Evolutionary conservation across 2,797 vertebrate species (phyloP).

Genomic region (Taenioides sp.): DNA sequence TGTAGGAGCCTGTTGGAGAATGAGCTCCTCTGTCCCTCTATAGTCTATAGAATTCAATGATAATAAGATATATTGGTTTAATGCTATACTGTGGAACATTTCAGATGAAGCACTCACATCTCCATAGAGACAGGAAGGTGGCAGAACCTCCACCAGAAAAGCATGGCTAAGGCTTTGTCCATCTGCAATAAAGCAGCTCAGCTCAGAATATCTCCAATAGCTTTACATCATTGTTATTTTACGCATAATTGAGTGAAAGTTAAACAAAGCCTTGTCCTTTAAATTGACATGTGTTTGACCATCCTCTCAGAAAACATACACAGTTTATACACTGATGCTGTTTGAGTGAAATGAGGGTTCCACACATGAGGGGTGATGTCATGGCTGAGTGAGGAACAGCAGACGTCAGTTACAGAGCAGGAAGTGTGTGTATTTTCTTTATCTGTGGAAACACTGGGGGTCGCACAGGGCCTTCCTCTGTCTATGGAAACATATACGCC

Average conservation of each 20-base stretch:
- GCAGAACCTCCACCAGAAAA: not conserved
- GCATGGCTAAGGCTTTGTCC: not conserved
- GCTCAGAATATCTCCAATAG: not conserved
- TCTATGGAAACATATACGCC: slow-evolving; percentile 46
- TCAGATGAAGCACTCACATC: not conserved
- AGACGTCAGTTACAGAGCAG: slow-evolving; percentile 19
- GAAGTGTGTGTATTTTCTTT: slow-evolving; percentile 41
- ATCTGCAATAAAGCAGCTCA: not conserved
- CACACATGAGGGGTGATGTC: slow-evolving; percentile 17
- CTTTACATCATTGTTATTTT: not conserved
- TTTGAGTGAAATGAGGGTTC: slow-evolving; percentile 1
- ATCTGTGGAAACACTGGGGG: slow-evolving; percentile 51
- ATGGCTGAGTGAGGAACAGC: slow-evolving; percentile 17
- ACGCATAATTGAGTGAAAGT: not conserved
- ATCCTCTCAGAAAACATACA: slow-evolving; percentile 15
- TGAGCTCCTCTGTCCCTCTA: too few species aligned
- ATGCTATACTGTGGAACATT: too few species aligned
- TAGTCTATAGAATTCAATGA: too few species aligned
- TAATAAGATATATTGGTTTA: not conserved
- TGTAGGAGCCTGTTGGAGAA: too few species aligned
- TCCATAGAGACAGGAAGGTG: not conserved
- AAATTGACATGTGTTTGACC: slow-evolving; percentile 22
- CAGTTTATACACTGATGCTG: slow-evolving; percentile 7
- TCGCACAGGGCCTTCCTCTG: slow-evolving; percentile 40
- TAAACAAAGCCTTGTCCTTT: slow-evolving; percentile 7